Conservation (phyloP, 2,888 invertebrate genomes). For the Neoascia interrupta region DNA sequence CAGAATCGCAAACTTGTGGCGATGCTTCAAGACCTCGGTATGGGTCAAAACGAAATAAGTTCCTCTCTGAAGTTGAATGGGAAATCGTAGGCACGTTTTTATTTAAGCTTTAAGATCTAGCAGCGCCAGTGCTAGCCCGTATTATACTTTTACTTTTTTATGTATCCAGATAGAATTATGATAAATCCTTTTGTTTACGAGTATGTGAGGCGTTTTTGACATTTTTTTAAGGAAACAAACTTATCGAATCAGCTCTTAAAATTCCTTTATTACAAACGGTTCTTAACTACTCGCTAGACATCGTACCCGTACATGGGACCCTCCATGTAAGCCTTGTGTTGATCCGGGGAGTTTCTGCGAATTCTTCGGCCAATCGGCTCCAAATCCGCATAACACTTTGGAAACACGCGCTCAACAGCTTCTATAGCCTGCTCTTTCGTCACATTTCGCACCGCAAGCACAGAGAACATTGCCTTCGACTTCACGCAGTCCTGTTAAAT, state of each 20-base stretch:
- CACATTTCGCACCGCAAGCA: constrained; percentile 90
- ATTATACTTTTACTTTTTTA: constrained; percentile 32
- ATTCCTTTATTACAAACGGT: too few relatives aligned
- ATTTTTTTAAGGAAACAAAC: neutral
- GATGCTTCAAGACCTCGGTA: constrained; percentile 73
- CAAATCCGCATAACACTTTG: constrained; percentile 93
- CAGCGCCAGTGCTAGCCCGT: too few relatives aligned
- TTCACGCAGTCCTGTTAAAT: constrained; percentile 89
- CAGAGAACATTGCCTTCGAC: constrained; percentile 90
- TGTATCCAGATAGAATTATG: constrained; percentile 17
- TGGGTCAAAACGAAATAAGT: constrained; percentile 46
- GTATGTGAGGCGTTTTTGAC: neutral
- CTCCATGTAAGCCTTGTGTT: constrained; percentile 88
- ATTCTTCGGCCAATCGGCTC: constrained; percentile 93
- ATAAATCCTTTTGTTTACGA: too few relatives aligned
- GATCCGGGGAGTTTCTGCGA: constrained; percentile 87
- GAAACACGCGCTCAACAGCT: constrained; percentile 92
- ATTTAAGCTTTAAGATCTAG: too few relatives aligned
- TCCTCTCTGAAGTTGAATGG: constrained; percentile 44
- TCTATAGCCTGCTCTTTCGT: constrained; percentile 85
- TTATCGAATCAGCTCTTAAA: neutral
- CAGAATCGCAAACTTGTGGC: constrained; percentile 77
- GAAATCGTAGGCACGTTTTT: constrained; percentile 19
- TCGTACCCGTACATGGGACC: constrained; percentile 90
- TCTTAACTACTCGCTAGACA: constrained; percentile 71